Percentiles rank a stretch among this genome's conserved stretches.
phyloP scores from a whole-genome alignment of 2,797 vertebrate species.

The Serranus cabrilla region DNA sequence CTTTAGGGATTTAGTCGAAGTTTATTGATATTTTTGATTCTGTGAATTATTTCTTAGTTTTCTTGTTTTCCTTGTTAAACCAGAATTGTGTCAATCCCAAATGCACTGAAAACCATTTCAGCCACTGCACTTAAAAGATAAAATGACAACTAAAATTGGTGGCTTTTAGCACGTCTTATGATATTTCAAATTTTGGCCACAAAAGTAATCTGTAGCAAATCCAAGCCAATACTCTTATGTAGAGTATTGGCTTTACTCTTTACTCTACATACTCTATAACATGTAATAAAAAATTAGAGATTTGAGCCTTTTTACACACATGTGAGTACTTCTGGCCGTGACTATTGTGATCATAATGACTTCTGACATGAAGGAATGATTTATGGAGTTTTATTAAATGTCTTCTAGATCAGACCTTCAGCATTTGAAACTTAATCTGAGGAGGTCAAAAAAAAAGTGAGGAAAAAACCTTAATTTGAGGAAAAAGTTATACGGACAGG shows the following conservation, averaged over 20 bases:
- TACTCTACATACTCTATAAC: too few species aligned
- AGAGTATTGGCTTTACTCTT: too few species aligned
- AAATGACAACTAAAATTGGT: slow-evolving; percentile 8
- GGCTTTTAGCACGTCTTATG: slow-evolving; percentile 19
- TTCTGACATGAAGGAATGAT: neutral
- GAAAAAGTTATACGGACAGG: slow-evolving; percentile 70
- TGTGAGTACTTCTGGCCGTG: neutral
- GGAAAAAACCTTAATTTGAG: slow-evolving; percentile 35
- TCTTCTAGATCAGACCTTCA: neutral
- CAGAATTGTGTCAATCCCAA: neutral
- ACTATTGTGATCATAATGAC: slow-evolving; percentile 10
- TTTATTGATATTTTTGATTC: neutral
- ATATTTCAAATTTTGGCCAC: slow-evolving; percentile 21
- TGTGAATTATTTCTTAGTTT: neutral
- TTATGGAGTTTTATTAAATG: neutral
- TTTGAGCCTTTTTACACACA: neutral
- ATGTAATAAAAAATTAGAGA: neutral
- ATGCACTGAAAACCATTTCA: slow-evolving; percentile 2
- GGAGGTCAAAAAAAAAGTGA: slow-evolving; percentile 46
- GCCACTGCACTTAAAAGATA: slow-evolving; percentile 12
- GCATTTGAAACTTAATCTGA: slow-evolving; percentile 34
- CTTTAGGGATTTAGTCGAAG: neutral
- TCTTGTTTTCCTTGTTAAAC: neutral
- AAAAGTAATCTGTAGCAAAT: slow-evolving; percentile 16
- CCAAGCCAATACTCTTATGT: slow-evolving; percentile 8